Evolutionary conservation across 1,140 invertebrate genomes (phyloP).

Genomic region (Mycetomoellerius zeteki): DNA sequence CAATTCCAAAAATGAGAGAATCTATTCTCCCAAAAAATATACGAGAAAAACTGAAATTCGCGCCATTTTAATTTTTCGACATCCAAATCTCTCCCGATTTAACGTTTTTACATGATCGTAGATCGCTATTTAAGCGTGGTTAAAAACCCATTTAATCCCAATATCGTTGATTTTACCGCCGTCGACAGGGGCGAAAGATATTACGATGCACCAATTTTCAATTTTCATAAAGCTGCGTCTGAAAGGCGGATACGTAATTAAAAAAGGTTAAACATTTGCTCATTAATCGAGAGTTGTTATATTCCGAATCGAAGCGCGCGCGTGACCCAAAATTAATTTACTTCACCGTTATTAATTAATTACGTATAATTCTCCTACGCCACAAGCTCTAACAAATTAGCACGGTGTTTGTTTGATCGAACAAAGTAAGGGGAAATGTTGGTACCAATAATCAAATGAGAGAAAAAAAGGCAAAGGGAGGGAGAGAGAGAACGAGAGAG

Average conservation of each 20-base stretch:
- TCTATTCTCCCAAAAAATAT: neutral
- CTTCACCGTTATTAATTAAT: constrained; percentile 36
- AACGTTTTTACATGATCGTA: neutral
- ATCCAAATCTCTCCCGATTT: neutral
- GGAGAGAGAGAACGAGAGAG: neutral
- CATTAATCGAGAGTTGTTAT: constrained; percentile 15
- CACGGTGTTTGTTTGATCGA: neutral
- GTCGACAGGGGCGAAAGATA: neutral
- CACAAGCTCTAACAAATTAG: constrained; percentile 28
- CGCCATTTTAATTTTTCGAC: constrained; percentile 22
- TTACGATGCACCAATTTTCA: constrained; percentile 13
- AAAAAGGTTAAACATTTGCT: constrained; percentile 37
- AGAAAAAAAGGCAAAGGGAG: neutral
- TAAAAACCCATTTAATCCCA: constrained; percentile 33
- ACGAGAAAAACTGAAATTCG: neutral
- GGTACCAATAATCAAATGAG: neutral
- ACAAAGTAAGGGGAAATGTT: constrained; percentile 13
- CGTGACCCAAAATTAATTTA: constrained; percentile 41
- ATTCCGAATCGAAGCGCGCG: neutral
- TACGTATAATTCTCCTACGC: neutral
- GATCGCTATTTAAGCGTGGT: constrained; percentile 28
- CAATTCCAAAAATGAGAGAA: constrained; percentile 16
- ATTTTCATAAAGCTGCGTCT: constrained; percentile 32
- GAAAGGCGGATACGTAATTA: constrained; percentile 4
- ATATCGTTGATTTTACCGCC: neutral